Percentiles rank a stretch among this genome's conserved stretches.
Evolutionary conservation across 37 sponge, comb jelly and placozoan genomes (phyloP).

Genomic region (Halichondria panicea): DNA sequence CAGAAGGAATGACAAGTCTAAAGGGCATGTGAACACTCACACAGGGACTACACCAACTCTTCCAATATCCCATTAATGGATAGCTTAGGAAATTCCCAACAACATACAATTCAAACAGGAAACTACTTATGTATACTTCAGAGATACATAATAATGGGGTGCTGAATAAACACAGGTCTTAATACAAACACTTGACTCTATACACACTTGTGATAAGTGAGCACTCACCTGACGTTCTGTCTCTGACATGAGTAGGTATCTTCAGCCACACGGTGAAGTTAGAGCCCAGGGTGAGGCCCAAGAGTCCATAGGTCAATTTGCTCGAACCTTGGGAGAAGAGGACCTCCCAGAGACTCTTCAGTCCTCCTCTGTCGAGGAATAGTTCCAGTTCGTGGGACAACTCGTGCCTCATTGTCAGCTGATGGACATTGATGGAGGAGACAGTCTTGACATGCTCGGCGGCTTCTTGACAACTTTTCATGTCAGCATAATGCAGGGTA

Average conservation of each 20-base stretch:
- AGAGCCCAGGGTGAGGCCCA: conserved; percentile 18
- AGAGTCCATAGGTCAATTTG: conserved; percentile 25
- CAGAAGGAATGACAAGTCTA: too few relatives aligned
- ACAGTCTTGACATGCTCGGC: conserved; percentile 37
- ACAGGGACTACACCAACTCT: too few relatives aligned
- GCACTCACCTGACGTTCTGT: too few relatives aligned
- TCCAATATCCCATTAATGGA: too few relatives aligned
- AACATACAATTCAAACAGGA: too few relatives aligned
- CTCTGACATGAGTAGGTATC: neutral
- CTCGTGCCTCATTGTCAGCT: conserved; percentile 34
- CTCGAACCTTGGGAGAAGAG: conserved; percentile 4
- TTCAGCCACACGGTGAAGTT: conserved; percentile 44
- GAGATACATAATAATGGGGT: neutral
- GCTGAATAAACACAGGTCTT: neutral
- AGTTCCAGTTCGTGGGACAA: conserved; percentile 15
- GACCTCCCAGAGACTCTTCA: conserved; percentile 36
- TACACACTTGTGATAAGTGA: neutral
- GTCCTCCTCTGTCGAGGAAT: conserved; percentile 7
- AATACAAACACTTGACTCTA: neutral
- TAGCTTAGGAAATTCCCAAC: too few relatives aligned
- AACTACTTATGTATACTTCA: neutral
- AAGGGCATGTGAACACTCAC: too few relatives aligned
- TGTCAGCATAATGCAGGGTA: conserved; percentile 49
- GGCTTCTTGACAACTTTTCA: conserved; percentile 26
- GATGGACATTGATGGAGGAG: conserved; percentile 19